Evolutionary conservation across 1,140 invertebrate species (phyloP).

Genomic region (Pantala flavescens): DNA sequence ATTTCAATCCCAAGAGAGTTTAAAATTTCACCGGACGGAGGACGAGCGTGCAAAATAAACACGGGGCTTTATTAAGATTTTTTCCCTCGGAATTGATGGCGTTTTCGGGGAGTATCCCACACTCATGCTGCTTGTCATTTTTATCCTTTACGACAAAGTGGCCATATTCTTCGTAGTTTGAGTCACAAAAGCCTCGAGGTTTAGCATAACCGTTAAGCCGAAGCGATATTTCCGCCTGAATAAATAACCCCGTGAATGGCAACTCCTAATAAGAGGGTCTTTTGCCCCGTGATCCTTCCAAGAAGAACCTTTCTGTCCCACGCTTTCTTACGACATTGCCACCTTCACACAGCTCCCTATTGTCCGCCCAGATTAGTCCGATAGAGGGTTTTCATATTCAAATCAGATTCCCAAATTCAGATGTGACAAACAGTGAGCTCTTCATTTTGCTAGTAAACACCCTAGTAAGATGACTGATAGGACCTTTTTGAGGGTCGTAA

Average conservation of each 20-base stretch:
- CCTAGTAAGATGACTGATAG: neutral
- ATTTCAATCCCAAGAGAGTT: too few relatives aligned
- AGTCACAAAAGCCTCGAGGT: neutral
- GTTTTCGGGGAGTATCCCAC: too few relatives aligned
- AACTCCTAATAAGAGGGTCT: neutral
- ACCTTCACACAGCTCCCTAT: neutral
- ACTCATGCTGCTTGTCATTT: too few relatives aligned
- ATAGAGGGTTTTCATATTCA: constrained; percentile 3
- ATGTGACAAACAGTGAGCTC: constrained; percentile 4
- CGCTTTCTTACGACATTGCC: neutral
- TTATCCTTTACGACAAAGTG: too few relatives aligned
- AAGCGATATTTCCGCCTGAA: neutral
- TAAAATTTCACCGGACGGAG: too few relatives aligned
- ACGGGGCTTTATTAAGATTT: too few relatives aligned
- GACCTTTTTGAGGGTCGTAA: neutral
- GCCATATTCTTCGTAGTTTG: too few relatives aligned
- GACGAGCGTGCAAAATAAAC: too few relatives aligned
- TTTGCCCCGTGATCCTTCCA: neutral
- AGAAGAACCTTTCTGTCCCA: too few relatives aligned
- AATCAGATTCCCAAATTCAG: constrained; percentile 9
- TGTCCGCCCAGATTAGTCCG: neutral
- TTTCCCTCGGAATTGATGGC: too few relatives aligned
- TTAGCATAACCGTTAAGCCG: constrained; percentile 3
- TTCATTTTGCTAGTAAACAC: neutral
- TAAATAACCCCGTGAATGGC: neutral